Conservation (phyloP, 2,113 vertebrate species). For the Pterocles orientalis region DNA sequence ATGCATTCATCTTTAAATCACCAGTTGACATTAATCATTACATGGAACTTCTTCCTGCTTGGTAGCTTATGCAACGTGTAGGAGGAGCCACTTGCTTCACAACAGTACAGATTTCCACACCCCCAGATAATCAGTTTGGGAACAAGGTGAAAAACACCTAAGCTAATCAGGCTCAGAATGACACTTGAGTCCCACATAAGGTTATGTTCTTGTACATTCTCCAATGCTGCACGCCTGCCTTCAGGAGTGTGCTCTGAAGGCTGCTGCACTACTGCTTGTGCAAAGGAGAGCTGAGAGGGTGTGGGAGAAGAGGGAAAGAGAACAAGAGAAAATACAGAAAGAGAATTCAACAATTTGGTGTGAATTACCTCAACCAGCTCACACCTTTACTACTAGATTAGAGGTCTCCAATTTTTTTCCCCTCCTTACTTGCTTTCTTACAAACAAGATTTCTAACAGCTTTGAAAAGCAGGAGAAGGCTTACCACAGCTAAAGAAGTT, state of each 20-base stretch:
- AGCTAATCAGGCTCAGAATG: not conserved
- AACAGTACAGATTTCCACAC: not conserved
- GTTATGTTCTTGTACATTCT: not conserved
- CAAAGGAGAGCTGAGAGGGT: not conserved
- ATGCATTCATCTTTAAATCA: not conserved
- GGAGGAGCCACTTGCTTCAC: not conserved
- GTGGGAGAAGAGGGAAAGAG: not conserved
- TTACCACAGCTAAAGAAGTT: not conserved
- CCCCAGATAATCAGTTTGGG: not conserved
- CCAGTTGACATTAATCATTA: not conserved
- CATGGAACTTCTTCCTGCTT: not conserved
- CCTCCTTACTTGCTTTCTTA: not conserved
- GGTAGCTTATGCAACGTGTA: not conserved
- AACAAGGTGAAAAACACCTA: not conserved
- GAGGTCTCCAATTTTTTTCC: not conserved
- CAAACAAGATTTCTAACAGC: not conserved
- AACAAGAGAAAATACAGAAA: not conserved
- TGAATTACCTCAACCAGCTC: not conserved
- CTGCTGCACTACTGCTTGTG: not conserved
- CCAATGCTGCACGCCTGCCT: rapidly evolving
- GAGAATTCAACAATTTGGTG: not conserved
- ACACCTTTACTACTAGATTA: not conserved
- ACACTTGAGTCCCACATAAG: not conserved
- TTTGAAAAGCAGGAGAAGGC: not conserved
- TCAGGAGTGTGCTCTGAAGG: not conserved